Conservation (phyloP, 2,113 vertebrate genomes). For the Lamprotornis superbus region DNA sequence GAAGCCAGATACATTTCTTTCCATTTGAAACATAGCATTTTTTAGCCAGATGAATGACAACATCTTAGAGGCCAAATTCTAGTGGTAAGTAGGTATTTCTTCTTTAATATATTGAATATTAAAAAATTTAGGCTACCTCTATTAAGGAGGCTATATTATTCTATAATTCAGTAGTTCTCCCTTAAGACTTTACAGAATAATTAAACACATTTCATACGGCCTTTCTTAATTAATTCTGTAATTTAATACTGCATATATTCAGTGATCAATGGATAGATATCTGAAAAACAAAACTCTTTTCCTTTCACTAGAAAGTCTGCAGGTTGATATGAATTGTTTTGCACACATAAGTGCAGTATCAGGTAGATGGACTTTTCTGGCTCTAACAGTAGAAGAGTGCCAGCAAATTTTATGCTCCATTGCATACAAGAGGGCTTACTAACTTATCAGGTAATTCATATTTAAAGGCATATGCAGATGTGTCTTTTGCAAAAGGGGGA, state of each 20-base stretch:
- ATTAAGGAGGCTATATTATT: background rate
- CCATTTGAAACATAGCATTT: slow-evolving; percentile 30
- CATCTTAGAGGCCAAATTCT: background rate
- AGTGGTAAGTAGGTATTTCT: background rate
- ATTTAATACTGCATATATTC: background rate
- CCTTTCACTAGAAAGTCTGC: background rate
- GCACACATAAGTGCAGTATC: fast-evolving
- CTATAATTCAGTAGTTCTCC: background rate
- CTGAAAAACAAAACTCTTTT: background rate
- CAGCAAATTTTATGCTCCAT: background rate
- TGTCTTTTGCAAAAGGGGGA: background rate
- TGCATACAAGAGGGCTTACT: background rate
- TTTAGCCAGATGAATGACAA: background rate
- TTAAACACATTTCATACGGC: background rate
- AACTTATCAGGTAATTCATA: background rate
- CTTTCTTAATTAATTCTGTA: background rate
- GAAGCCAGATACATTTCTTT: slow-evolving; percentile 68
- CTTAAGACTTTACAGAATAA: background rate
- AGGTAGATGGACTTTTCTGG: background rate
- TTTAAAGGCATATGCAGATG: background rate
- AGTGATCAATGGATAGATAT: background rate
- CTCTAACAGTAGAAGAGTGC: background rate
- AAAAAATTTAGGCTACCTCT: background rate
- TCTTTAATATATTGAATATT: background rate
- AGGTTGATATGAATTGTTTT: background rate